phyloP scores from a whole-genome alignment of 2,888 invertebrate species.

The Clostera curtula region DNA sequence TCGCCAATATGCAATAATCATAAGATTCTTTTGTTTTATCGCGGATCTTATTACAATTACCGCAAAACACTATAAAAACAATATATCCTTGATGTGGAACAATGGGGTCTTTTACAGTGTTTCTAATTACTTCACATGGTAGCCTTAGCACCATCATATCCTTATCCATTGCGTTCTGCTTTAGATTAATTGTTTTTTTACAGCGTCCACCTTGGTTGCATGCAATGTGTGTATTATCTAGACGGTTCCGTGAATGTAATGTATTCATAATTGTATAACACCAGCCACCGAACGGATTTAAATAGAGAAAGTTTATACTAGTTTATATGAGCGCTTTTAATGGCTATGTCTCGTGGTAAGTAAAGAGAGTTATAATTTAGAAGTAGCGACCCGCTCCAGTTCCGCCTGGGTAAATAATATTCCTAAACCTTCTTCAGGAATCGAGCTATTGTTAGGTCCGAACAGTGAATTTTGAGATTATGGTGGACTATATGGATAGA shows the following conservation, averaged over 20 bases:
- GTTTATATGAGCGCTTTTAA: too few relatives aligned
- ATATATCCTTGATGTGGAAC: conserved; percentile 58
- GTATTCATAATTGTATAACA: conserved; percentile 15
- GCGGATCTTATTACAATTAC: conserved; percentile 44
- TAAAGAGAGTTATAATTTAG: too few relatives aligned
- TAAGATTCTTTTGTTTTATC: conserved; percentile 22
- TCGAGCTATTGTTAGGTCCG: too few relatives aligned
- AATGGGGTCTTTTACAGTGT: conserved; percentile 58
- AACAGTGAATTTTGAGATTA: too few relatives aligned
- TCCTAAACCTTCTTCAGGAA: too few relatives aligned
- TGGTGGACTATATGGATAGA: too few relatives aligned
- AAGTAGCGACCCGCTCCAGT: too few relatives aligned
- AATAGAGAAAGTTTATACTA: too few relatives aligned
- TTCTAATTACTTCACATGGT: conserved; percentile 55
- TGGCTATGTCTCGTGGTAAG: too few relatives aligned
- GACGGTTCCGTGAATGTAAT: conserved; percentile 25
- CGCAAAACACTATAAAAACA: conserved; percentile 50
- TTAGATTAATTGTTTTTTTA: conserved; percentile 25
- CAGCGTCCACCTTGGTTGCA: conserved; percentile 17
- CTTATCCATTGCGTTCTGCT: conserved; percentile 36
- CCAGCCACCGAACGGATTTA: conserved; percentile 13
- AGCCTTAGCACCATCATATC: conserved; percentile 32
- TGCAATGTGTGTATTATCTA: conserved; percentile 16
- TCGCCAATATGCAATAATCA: conserved; percentile 7
- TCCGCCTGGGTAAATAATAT: too few relatives aligned